These are phyloP conservation scores for Dorcus parallelipipedus DNA, from an alignment of 2,888 invertebrate species.

Conservation along the genomic window DNA sequence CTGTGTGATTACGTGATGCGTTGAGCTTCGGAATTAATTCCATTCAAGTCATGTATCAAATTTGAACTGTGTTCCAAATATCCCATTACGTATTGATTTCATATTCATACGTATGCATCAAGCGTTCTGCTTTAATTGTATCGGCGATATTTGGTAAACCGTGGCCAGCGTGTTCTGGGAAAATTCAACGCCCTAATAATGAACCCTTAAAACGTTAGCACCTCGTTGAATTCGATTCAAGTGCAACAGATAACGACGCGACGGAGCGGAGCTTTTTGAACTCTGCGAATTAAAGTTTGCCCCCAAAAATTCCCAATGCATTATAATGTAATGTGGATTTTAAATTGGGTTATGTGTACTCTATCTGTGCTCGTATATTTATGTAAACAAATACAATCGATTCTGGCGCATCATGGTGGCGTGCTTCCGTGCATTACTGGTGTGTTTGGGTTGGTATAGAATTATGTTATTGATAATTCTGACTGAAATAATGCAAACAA, in stretches of 20 bases:
- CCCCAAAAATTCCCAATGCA: constrained; percentile 2
- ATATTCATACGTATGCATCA: neutral
- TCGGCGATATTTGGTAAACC: neutral
- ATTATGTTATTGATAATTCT: no score
- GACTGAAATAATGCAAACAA: no score
- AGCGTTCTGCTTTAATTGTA: neutral
- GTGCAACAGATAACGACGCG: neutral
- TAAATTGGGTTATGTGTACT: neutral
- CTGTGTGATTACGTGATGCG: no score
- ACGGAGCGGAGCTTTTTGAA: constrained; percentile 1
- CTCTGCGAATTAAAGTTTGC: constrained; percentile 6
- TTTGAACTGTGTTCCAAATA: neutral
- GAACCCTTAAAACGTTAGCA: neutral
- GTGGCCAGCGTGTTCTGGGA: neutral
- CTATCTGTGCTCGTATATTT: no score
- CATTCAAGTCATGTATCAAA: no score
- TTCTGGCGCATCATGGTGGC: no score
- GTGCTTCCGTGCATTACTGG: no score
- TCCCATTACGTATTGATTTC: neutral
- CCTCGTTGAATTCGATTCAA: neutral
- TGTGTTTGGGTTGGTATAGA: no score
- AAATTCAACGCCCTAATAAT: neutral
- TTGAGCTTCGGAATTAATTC: no score
- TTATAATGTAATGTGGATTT: constrained; percentile 10
- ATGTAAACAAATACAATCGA: no score